These are phyloP conservation scores for Calliphora vicina DNA, from an alignment of 1,140 invertebrate genomes.

Conservation along the genomic window DNA sequence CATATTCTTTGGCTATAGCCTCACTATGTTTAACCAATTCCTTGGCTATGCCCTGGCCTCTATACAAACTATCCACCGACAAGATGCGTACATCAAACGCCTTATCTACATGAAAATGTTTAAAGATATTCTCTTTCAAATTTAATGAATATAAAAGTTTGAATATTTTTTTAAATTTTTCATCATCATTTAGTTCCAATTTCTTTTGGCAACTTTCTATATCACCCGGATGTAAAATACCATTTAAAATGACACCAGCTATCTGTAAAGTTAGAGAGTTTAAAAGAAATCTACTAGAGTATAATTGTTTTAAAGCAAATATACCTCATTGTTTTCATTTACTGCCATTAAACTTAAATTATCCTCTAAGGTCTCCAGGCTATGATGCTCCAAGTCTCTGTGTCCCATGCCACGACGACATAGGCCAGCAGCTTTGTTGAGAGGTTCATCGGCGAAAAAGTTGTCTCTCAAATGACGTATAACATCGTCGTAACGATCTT, in stretches of 20 bases:
- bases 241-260: constrained; percentile 73
- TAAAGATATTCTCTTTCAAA: constrained; percentile 70
- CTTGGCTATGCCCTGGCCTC: constrained; percentile 76
- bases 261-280: constrained; percentile 63
- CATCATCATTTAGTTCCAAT: constrained; percentile 67
- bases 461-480: constrained; percentile 74
- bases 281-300: background rate
- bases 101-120: constrained; percentile 72
- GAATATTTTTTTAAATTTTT: constrained; percentile 74
- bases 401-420: constrained; percentile 73
- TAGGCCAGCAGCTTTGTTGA: constrained; percentile 77
- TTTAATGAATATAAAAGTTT: constrained; percentile 71
- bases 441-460: constrained; percentile 82
- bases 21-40: constrained; percentile 73
- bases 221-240: constrained; percentile 68
- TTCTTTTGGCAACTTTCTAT: constrained; percentile 68
- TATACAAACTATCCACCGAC: constrained; percentile 73
- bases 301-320: constrained; percentile 40
- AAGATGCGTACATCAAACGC: constrained; percentile 84
- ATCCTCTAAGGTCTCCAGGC: constrained; percentile 73
- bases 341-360: constrained; percentile 76
- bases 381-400: constrained; percentile 76
- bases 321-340: constrained; percentile 69
- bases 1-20: constrained; percentile 70
- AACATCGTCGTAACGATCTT: constrained; percentile 68